These are phyloP conservation scores for Trichogramma dendrolimi DNA, from an alignment of 2,888 invertebrate species.

Conservation along the genomic window DNA sequence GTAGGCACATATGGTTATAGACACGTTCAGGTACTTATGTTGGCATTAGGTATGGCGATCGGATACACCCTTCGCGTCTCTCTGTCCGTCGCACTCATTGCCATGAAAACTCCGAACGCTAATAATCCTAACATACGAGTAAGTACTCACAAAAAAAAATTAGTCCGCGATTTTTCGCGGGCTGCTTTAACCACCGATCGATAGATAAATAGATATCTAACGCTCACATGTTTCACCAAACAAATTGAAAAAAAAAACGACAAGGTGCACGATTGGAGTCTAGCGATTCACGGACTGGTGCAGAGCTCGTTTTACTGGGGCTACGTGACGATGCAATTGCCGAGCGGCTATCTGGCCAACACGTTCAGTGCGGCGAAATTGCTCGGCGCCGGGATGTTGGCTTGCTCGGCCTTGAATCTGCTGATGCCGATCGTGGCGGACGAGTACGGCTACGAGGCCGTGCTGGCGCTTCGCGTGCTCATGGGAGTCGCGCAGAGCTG, in stretches of 20 bases:
- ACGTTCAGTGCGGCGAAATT: constrained; percentile 57
- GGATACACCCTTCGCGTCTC: constrained; percentile 56
- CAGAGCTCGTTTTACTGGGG: constrained; percentile 74
- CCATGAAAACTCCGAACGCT: constrained; percentile 50
- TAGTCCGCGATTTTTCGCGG: too few species aligned
- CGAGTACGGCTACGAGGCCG: constrained; percentile 60
- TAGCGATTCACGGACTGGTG: constrained; percentile 57
- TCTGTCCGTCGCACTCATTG: constrained; percentile 56
- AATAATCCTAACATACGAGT: constrained; percentile 16
- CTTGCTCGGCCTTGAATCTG: constrained; percentile 52
- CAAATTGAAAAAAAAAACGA: too few species aligned
- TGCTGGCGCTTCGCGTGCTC: constrained; percentile 64
- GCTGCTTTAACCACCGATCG: too few species aligned
- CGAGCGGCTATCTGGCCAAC: constrained; percentile 60
- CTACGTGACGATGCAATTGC: constrained; percentile 69
- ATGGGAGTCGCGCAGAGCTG: constrained; percentile 74
- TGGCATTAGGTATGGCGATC: constrained; percentile 54
- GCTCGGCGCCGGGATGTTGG: constrained; percentile 48
- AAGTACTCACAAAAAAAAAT: background rate
- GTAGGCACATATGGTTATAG: constrained; percentile 36
- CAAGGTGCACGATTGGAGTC: constrained; percentile 59
- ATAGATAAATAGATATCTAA: too few species aligned
- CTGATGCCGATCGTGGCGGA: constrained; percentile 54
- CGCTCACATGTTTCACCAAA: too few species aligned
- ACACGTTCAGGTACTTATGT: constrained; percentile 56